Conservation (phyloP, 2,113 vertebrate genomes). For the Menidia beryllina region DNA sequence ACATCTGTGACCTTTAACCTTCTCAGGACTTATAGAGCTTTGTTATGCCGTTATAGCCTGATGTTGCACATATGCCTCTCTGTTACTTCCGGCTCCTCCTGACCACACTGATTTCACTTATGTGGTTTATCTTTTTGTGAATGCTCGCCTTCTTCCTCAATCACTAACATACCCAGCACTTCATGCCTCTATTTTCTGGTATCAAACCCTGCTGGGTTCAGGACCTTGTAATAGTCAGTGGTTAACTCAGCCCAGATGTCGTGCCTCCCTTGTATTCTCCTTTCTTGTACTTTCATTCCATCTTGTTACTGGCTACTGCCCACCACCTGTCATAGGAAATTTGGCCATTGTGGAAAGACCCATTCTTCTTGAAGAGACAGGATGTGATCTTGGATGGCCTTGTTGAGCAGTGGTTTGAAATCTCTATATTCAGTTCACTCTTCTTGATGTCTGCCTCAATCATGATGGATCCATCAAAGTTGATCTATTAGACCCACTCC, state of each 20-base stretch:
- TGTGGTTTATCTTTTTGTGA: conserved; percentile 27
- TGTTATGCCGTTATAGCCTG: not conserved
- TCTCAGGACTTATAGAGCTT: not conserved
- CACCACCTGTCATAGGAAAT: conserved; percentile 35
- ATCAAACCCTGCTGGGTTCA: conserved; percentile 41
- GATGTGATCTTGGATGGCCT: conserved; percentile 27
- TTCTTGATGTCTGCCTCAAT: conserved; percentile 16
- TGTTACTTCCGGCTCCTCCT: not conserved
- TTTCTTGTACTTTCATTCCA: conserved; percentile 16
- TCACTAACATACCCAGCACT: conserved; percentile 13
- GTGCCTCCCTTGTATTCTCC: not conserved
- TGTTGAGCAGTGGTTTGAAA: conserved; percentile 44
- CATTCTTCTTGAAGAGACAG: conserved; percentile 54
- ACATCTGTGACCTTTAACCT: not conserved
- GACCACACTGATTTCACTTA: not conserved
- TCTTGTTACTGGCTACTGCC: conserved; percentile 36
- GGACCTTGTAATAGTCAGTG: conserved; percentile 52
- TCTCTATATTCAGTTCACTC: conserved; percentile 37
- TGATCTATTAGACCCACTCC: conserved; percentile 27
- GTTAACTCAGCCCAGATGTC: conserved; percentile 72
- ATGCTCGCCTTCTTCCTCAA: conserved; percentile 6
- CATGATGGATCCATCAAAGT: conserved; percentile 12
- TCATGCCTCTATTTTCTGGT: conserved; percentile 26
- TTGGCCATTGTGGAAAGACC: conserved; percentile 41
- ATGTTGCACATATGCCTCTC: not conserved